phyloP scores from a whole-genome alignment of 2,113 vertebrate genomes.

The Oryzias woworae region DNA sequence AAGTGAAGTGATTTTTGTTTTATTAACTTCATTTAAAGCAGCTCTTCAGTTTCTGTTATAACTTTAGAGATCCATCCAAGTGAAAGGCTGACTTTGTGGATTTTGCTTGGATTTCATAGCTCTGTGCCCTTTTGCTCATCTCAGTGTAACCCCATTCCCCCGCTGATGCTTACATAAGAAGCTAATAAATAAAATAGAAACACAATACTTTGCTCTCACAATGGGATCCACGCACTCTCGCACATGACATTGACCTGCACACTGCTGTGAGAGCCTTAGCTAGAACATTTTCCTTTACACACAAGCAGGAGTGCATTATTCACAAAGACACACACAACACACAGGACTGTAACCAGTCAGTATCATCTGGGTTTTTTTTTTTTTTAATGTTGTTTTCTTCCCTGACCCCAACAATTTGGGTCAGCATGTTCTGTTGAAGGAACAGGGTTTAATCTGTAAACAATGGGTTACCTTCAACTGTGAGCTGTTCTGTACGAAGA shows the following conservation, averaged over 20 bases:
- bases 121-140: slow-evolving; percentile 53
- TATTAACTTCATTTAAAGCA: not conserved
- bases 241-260: slow-evolving; percentile 45
- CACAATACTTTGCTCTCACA: slow-evolving; percentile 58
- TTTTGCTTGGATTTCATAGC: slow-evolving; percentile 41
- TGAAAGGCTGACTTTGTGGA: slow-evolving; percentile 8
- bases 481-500: slow-evolving; percentile 46
- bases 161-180: slow-evolving; percentile 70
- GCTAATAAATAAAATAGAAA: slow-evolving; percentile 74
- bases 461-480: slow-evolving; percentile 58
- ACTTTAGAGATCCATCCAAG: not conserved
- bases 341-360: slow-evolving; percentile 17
- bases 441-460: slow-evolving; percentile 59
- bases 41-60: not conserved
- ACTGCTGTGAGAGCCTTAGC: slow-evolving; percentile 32
- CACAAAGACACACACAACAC: slow-evolving; percentile 11
- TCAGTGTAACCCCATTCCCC: slow-evolving; percentile 47
- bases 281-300: slow-evolving; percentile 46
- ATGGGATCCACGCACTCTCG: slow-evolving; percentile 49
- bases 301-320: slow-evolving; percentile 40
- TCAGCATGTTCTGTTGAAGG: slow-evolving; percentile 60
- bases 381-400: slow-evolving; percentile 11
- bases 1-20: no score
- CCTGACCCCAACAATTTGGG: slow-evolving; percentile 57
- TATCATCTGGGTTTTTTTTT: slow-evolving; percentile 23